These are phyloP conservation scores for Tauraco hartlaubi DNA, from an alignment of 2,797 vertebrate genomes.

Conservation along the genomic window DNA sequence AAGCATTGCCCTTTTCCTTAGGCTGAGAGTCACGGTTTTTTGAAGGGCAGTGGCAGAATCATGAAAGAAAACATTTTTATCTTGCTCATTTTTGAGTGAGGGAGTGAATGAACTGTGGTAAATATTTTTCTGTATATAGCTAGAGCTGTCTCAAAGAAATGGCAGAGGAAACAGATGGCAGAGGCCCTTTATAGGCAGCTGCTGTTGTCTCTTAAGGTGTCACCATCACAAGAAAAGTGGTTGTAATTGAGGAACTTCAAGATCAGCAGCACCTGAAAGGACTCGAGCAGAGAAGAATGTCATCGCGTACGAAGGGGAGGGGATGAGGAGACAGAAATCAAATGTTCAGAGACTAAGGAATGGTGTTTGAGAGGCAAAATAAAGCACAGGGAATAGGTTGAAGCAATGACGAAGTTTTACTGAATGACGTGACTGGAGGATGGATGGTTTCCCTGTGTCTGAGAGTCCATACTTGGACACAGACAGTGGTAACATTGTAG, in stretches of 20 bases:
- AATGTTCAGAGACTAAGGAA: background rate
- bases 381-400: background rate
- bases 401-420: background rate
- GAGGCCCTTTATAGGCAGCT: slow-evolving; percentile 65
- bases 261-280: slow-evolving; percentile 30
- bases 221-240: slow-evolving; percentile 49
- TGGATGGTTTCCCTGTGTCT: background rate
- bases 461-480: background rate
- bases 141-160: slow-evolving; percentile 54
- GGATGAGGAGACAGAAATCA: background rate
- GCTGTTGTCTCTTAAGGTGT: slow-evolving; percentile 70
- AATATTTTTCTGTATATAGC: slow-evolving; percentile 63
- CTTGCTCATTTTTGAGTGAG: slow-evolving; percentile 56
- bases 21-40: slow-evolving; percentile 29
- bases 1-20: slow-evolving; percentile 30
- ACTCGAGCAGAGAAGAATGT: background rate
- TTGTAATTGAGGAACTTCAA: slow-evolving; percentile 58
- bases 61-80: slow-evolving; percentile 38
- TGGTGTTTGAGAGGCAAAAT: background rate
- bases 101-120: slow-evolving; percentile 64
- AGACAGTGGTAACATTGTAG: background rate
- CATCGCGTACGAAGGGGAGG: background rate
- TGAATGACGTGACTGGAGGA: background rate
- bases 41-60: slow-evolving; percentile 41
- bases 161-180: slow-evolving; percentile 66